A percentile compares a stretch with the other conserved stretches of the same genome.
These are phyloP conservation scores for Drosophila rufa DNA, from an alignment of 1,140 invertebrate genomes.

Conservation along the genomic window DNA sequence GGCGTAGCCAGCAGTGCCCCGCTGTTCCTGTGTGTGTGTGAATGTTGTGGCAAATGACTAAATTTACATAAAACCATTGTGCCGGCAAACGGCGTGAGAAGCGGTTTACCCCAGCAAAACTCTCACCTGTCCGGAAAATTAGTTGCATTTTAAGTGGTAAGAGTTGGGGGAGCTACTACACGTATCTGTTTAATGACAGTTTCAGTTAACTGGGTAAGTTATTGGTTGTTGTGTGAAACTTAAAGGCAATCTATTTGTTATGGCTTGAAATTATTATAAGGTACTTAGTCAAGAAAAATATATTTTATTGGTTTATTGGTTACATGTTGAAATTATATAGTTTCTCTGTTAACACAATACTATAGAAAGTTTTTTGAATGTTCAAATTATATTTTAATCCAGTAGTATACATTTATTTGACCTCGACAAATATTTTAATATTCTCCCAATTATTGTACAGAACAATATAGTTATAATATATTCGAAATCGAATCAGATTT, in stretches of 20 bases:
- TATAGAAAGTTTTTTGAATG: too few species aligned
- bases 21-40: constrained; percentile 27
- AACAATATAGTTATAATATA: too few species aligned
- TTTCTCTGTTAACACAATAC: too few species aligned
- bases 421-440: too few species aligned
- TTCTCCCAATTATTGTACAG: too few species aligned
- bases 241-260: background rate
- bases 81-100: constrained; percentile 31
- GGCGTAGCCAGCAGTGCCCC: constrained; percentile 21
- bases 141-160: constrained; percentile 23
- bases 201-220: background rate
- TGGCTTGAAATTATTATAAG: too few species aligned
- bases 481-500: too few species aligned
- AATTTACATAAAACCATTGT: constrained; percentile 74
- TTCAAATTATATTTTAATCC: too few species aligned
- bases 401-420: too few species aligned
- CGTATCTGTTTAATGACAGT: constrained; percentile 18
- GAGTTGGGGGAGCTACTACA: constrained; percentile 6
- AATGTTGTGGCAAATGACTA: constrained; percentile 74
- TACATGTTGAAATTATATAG: too few species aligned
- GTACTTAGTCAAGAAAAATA: too few species aligned
- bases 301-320: too few species aligned
- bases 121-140: constrained; percentile 26
- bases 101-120: constrained; percentile 33
- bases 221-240: background rate